A percentile compares a stretch with the other conserved stretches of the same genome.
Evolutionary conservation across 1,140 invertebrate species (phyloP).

Genomic region (Delia radicum): DNA sequence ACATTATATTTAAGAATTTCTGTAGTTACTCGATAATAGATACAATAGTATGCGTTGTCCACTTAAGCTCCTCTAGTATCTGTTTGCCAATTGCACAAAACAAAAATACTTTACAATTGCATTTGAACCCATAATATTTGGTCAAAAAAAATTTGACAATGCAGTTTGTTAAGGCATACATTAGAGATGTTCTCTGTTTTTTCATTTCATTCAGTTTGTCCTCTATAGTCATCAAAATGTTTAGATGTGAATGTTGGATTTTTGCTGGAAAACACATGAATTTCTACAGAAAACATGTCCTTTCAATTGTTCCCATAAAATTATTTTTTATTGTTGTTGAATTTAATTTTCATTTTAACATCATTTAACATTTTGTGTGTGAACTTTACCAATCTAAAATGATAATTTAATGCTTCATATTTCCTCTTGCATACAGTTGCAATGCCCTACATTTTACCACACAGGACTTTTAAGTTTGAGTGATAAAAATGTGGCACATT

Average conservation of each 20-base stretch:
- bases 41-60: background rate
- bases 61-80: too few relatives aligned
- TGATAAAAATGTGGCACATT: too few relatives aligned
- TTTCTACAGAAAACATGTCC: background rate
- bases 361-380: background rate
- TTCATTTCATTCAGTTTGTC: background rate
- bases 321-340: background rate
- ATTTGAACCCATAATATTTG: background rate
- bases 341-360: background rate
- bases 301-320: background rate
- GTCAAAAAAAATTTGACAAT: background rate
- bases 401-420: background rate
- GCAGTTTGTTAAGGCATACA: conserved; percentile 1
- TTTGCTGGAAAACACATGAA: background rate
- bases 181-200: background rate
- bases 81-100: background rate
- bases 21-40: background rate
- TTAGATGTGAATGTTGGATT: background rate
- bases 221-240: background rate
- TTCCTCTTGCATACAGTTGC: too few relatives aligned
- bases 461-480: too few relatives aligned
- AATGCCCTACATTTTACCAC: too few relatives aligned
- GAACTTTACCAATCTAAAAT: background rate
- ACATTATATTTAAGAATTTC: background rate
- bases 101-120: background rate